Evolutionary conservation across 2,888 invertebrate genomes (phyloP).

Genomic region (Idaea aversata): DNA sequence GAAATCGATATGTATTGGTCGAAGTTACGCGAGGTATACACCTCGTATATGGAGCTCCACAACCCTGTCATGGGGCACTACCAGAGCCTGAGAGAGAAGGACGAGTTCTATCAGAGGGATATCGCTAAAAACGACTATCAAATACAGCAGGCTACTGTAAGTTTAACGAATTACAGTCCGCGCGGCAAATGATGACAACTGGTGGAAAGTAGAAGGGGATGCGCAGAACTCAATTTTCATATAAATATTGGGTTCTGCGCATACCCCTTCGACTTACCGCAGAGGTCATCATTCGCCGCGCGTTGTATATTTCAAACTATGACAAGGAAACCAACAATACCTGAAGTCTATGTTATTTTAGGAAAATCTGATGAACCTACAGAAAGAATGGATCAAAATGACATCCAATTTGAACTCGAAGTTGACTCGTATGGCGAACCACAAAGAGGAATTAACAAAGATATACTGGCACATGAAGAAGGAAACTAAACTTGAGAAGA

Average conservation of each 20-base stretch:
- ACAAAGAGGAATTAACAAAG: slow-evolving; percentile 71
- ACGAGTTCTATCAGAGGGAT: slow-evolving; percentile 76
- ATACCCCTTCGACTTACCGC: too few relatives aligned
- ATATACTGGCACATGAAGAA: slow-evolving; percentile 75
- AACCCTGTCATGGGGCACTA: slow-evolving; percentile 71
- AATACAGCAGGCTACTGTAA: slow-evolving; percentile 62
- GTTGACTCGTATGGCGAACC: slow-evolving; percentile 63
- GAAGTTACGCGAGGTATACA: slow-evolving; percentile 61
- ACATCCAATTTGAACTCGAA: slow-evolving; percentile 66
- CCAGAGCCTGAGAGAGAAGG: slow-evolving; percentile 64
- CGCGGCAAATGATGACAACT: not conserved
- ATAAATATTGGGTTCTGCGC: too few relatives aligned
- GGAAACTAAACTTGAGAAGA: slow-evolving; percentile 73
- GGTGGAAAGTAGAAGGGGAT: not conserved
- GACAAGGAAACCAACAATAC: too few relatives aligned
- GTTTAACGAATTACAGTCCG: slow-evolving; percentile 7
- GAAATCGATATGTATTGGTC: slow-evolving; percentile 66
- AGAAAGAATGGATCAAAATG: slow-evolving; percentile 73
- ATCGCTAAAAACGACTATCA: slow-evolving; percentile 62
- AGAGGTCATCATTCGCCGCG: too few relatives aligned
- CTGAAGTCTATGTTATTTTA: slow-evolving; percentile 27
- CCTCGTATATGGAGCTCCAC: slow-evolving; percentile 60
- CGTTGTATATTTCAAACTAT: too few relatives aligned
- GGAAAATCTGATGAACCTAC: slow-evolving; percentile 64
- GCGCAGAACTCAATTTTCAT: too few relatives aligned